Conservation (phyloP, 2,888 invertebrate species). For the Xestia ashworthii region DNA sequence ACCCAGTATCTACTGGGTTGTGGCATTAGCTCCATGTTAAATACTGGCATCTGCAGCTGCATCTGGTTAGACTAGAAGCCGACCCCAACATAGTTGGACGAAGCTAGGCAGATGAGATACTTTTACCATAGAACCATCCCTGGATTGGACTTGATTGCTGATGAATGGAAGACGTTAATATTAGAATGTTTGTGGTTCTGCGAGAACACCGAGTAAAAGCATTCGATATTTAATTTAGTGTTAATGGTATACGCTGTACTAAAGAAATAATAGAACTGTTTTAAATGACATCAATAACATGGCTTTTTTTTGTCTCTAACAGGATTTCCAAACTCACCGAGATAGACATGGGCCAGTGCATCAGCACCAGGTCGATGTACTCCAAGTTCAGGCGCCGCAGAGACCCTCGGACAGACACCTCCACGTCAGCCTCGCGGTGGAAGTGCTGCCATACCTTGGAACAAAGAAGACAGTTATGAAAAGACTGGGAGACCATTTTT, state of each 20-base stretch:
- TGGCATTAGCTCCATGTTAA: no score
- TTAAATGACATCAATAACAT: neutral
- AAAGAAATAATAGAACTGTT: no score
- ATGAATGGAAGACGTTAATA: no score
- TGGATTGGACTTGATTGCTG: no score
- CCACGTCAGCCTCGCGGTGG: slow-evolving; percentile 81
- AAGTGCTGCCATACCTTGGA: slow-evolving; percentile 84
- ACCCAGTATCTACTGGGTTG: no score
- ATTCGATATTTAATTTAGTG: no score
- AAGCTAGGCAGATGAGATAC: no score
- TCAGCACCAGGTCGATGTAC: slow-evolving; percentile 81
- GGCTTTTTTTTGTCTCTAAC: neutral
- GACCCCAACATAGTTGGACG: neutral
- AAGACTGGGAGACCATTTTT: neutral
- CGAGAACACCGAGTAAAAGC: no score
- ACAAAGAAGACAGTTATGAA: neutral
- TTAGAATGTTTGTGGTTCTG: no score
- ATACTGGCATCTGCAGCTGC: neutral
- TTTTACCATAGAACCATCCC: no score
- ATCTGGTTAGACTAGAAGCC: neutral
- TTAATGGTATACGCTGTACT: no score
- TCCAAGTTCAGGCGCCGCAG: slow-evolving; percentile 78
- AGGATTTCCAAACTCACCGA: slow-evolving; percentile 71
- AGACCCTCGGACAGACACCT: slow-evolving; percentile 78
- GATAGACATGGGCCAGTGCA: slow-evolving; percentile 86